These are phyloP conservation scores for Metallyticus violacea DNA, from an alignment of 2,888 invertebrate species.

Conservation along the genomic window DNA sequence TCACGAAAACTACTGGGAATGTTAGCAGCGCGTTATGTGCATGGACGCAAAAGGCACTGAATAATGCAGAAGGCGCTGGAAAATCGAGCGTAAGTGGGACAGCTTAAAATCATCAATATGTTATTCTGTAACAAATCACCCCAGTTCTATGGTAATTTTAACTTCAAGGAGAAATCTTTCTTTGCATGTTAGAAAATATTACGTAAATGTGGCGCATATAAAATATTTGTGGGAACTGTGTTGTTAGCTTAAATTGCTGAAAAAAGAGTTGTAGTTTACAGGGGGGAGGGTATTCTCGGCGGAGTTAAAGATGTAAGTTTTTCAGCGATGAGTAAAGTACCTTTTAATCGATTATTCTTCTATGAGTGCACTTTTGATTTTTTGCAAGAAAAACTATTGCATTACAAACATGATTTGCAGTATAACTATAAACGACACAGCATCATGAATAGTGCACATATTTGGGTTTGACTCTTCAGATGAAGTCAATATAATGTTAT, in stretches of 20 bases:
- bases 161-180: background rate
- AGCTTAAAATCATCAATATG: background rate
- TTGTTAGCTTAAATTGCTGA: background rate
- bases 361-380: too few relatives aligned
- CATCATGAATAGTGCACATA: too few relatives aligned
- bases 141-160: background rate
- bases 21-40: background rate
- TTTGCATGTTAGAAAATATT: background rate
- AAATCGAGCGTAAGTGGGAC: background rate
- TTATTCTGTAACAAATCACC: background rate
- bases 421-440: too few relatives aligned
- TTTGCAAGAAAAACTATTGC: too few relatives aligned
- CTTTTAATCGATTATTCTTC: too few relatives aligned
- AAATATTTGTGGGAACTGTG: background rate
- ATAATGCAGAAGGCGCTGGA: background rate
- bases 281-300: background rate
- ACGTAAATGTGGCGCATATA: background rate
- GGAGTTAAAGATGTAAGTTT: background rate
- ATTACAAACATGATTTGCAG: too few relatives aligned
- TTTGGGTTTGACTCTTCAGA: too few relatives aligned
- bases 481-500: too few relatives aligned
- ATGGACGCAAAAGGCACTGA: background rate
- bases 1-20: background rate
- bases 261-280: too few relatives aligned
- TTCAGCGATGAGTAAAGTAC: too few relatives aligned